Evolutionary conservation across 2,113 vertebrate species (phyloP).

Genomic region (Poeciliopsis retropinna): DNA sequence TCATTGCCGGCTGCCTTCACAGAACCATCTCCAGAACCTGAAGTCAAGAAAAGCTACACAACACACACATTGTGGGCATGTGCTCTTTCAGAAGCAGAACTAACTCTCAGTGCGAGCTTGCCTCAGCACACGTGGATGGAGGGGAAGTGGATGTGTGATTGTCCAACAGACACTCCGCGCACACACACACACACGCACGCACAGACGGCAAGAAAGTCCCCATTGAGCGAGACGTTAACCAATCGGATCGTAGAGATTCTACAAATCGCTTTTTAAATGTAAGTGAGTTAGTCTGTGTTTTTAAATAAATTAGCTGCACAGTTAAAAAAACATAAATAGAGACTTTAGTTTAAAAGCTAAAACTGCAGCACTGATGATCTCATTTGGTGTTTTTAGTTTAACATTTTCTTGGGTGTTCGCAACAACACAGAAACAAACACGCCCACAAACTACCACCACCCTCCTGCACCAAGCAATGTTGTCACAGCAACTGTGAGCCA

Average conservation of each 20-base stretch:
- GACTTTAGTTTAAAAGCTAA: no score
- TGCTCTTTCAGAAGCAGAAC: slow-evolving; percentile 77
- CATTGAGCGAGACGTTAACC: slow-evolving; percentile 4
- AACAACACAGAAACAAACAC: slow-evolving; percentile 9
- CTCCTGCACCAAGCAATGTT: slow-evolving; percentile 29
- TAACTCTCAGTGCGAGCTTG: slow-evolving; percentile 50
- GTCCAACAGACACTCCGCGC: slow-evolving; percentile 35
- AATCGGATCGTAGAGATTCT: neutral
- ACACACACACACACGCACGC: neutral
- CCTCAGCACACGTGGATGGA: slow-evolving; percentile 63
- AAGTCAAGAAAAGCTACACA: slow-evolving; percentile 18
- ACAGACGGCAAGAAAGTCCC: slow-evolving; percentile 36
- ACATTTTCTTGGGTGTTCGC: neutral
- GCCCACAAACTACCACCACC: slow-evolving; percentile 18
- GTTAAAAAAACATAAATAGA: neutral
- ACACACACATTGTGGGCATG: slow-evolving; percentile 12
- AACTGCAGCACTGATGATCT: neutral
- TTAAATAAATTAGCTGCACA: neutral
- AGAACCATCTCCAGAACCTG: neutral
- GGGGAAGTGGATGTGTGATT: slow-evolving; percentile 73
- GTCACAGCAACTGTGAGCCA: neutral
- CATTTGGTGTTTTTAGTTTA: neutral
- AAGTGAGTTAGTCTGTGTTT: neutral
- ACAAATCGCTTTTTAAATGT: neutral
- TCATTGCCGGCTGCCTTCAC: slow-evolving; percentile 79